These are phyloP conservation scores for Macrostomum cliftonense DNA, from an alignment of 2,888 invertebrate genomes.

Conservation along the genomic window DNA sequence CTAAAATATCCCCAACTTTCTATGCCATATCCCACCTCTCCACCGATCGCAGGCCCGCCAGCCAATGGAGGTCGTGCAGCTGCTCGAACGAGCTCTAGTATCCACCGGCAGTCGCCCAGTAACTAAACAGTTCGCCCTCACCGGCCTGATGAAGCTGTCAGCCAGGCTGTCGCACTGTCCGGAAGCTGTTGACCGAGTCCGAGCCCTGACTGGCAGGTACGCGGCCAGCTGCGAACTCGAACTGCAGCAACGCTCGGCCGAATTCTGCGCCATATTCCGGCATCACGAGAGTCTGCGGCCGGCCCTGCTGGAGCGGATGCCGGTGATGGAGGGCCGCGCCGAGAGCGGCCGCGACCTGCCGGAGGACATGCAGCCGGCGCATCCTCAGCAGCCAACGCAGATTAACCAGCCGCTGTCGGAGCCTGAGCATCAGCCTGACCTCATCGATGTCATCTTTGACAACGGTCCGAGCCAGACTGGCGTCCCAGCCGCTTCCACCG, in stretches of 20 bases:
- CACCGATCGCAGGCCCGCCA: too few relatives aligned
- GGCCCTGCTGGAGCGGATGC: slow-evolving; percentile 87
- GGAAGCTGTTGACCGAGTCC: slow-evolving; percentile 41
- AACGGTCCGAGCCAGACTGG: too few relatives aligned
- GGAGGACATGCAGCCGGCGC: too few relatives aligned
- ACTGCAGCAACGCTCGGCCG: slow-evolving; percentile 87
- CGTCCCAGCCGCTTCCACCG: too few relatives aligned
- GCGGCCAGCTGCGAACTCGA: slow-evolving; percentile 87
- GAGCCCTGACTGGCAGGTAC: slow-evolving; percentile 60
- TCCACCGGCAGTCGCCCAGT: slow-evolving; percentile 70
- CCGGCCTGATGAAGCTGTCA: slow-evolving; percentile 81
- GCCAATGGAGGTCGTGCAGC: slow-evolving; percentile 59
- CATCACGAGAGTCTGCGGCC: slow-evolving; percentile 49
- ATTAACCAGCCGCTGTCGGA: too few relatives aligned
- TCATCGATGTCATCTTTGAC: too few relatives aligned
- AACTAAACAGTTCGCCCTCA: slow-evolving; percentile 82
- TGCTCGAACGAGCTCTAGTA: slow-evolving; percentile 73
- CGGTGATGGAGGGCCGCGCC: slow-evolving; percentile 54
- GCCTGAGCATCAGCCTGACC: too few relatives aligned
- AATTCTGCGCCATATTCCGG: slow-evolving; percentile 53
- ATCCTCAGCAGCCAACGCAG: too few relatives aligned
- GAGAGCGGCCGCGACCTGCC: too few relatives aligned
- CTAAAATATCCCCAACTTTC: too few relatives aligned
- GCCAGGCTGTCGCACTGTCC: slow-evolving; percentile 46
- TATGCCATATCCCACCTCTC: too few relatives aligned